Evolutionary conservation across 1,140 invertebrate genomes (phyloP), one percentile per base, ranked within the genome.

Genomic region (Pseudomyrmex sp.): DNA sequence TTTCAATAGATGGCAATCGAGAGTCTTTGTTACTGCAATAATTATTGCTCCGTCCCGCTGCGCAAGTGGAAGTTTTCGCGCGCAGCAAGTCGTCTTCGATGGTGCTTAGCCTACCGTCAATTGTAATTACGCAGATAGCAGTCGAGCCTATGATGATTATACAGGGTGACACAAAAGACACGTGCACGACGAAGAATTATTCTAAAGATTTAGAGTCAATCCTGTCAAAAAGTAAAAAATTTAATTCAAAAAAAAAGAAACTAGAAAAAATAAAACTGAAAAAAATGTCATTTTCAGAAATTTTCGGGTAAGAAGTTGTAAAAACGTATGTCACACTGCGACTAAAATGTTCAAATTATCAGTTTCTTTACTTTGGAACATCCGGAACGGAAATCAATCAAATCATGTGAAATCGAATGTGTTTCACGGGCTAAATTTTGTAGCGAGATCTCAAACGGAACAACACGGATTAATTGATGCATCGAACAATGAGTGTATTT

Each of bases 81-180:
- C 35, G 26, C 62, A 44, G 18, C 20, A 46, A 54, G n/a, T 13
- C 48, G 35, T 44, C 76, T 80, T 70, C 54, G 54, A 59, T 70
- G 15, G 44, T 58, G 54, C 65, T 69, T 48, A 80, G 65, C 5
- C 52, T 79, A 23, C 65, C 76, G n/a, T 70, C 23, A 70, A 59
- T 76, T 59, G 54, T 80, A 80, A 80, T 72, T 80, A 80, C n/a
- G n/a, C n/a, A 72, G 20, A 80, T 80, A 80, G 35, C 2, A 61
- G 20, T 59, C 54, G 35, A 69, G 44, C 20, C 4, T 12, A 9
- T 70, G 9, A 79, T 61, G 65, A 70, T 50, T 26, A 15, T 80
- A 80, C 76, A 72, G 76, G 20, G 4, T 80, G 66, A 61, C 4
- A 7, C 66, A 61, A 80, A 80, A 72, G 54, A 50, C 35, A 18